phyloP scores from a whole-genome alignment of 2,797 vertebrate species.

The Mormyrus proboscirostris region DNA sequence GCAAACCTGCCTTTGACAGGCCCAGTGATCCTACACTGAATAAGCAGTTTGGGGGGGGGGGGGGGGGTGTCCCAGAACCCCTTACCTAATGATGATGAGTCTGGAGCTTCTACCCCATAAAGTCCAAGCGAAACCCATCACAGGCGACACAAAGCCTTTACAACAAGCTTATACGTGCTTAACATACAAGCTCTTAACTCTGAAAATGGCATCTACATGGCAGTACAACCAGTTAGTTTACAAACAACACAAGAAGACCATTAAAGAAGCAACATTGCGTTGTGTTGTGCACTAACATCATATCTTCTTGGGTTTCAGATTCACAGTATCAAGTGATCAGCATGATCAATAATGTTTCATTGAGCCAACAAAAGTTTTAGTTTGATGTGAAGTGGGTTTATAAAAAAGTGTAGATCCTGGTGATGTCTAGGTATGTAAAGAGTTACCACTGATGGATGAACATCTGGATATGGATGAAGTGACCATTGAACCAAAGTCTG shows the following conservation, averaged over 20 bases:
- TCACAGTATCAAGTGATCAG: neutral
- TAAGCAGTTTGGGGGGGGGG: neutral
- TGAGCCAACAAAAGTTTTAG: neutral
- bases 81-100: neutral
- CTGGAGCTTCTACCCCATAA: neutral
- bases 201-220: neutral
- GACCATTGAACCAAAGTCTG: slow-evolving; percentile 19
- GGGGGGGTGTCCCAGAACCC: neutral
- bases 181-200: neutral
- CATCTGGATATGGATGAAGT: slow-evolving; percentile 17
- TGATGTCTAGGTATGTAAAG: neutral
- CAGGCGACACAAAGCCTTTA: neutral
- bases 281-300: neutral
- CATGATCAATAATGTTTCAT: neutral
- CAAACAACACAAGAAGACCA: neutral
- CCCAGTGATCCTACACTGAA: neutral
- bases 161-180: neutral
- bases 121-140: neutral
- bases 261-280: neutral
- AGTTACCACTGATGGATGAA: slow-evolving; percentile 17
- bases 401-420: neutral
- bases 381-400: neutral
- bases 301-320: neutral
- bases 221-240: neutral
- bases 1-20: neutral